phyloP scores from a whole-genome alignment of 1,140 invertebrate genomes.

The Thalassaphorura encarpata region DNA sequence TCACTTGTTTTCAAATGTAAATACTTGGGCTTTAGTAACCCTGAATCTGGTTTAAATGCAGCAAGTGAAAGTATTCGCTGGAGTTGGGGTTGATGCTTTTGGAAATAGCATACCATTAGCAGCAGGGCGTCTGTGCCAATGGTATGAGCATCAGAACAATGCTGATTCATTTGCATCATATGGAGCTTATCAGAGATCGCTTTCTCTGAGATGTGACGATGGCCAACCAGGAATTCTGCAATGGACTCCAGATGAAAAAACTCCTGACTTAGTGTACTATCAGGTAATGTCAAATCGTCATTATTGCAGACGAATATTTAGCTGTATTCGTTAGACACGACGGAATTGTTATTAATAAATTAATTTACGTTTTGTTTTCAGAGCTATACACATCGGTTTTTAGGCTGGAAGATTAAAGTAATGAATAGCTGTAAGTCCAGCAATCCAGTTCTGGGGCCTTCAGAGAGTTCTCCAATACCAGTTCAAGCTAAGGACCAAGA shows the following conservation, averaged over 20 bases:
- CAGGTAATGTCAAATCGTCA: constrained; percentile 48
- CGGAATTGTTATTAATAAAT: constrained; percentile 3
- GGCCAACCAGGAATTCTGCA: constrained; percentile 66
- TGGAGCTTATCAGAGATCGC: constrained; percentile 73
- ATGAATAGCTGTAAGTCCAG: no score
- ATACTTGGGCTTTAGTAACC: no score
- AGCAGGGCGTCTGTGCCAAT: constrained; percentile 70
- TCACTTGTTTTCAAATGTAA: no score
- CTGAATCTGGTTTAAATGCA: constrained; percentile 36
- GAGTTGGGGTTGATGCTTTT: constrained; percentile 52
- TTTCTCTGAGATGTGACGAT: constrained; percentile 67
- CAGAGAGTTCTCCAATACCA: no score
- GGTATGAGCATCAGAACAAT: constrained; percentile 61
- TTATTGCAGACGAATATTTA: not conserved
- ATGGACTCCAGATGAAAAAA: constrained; percentile 77
- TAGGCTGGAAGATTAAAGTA: constrained; percentile 92
- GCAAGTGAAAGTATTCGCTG: constrained; percentile 71
- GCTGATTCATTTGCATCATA: constrained; percentile 67
- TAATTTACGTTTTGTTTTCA: constrained; percentile 36
- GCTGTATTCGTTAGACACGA: no score
- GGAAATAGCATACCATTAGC: constrained; percentile 59
- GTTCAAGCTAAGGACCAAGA: no score
- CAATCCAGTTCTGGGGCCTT: no score
- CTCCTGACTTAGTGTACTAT: constrained; percentile 85
- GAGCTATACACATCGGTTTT: constrained; percentile 83